Conservation (phyloP, 2,113 vertebrate genomes). For the Microtus oregoni region DNA sequence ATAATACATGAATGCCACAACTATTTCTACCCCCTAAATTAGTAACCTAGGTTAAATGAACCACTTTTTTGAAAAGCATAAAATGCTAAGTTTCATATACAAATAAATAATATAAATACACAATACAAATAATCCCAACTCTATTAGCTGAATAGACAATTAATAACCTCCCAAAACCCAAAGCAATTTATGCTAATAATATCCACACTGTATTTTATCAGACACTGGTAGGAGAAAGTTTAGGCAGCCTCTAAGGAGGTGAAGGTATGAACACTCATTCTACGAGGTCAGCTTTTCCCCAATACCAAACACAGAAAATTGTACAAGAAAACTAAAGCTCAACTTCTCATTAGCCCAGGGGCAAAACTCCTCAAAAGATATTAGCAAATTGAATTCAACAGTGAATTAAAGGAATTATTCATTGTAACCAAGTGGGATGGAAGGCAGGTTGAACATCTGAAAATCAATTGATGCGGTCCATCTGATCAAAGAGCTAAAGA, state of each 20-base stretch:
- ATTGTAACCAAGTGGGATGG: neutral
- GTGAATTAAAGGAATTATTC: neutral
- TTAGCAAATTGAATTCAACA: neutral
- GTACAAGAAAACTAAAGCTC: neutral
- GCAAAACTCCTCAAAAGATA: neutral
- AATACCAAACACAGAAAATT: neutral
- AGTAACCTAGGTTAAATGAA: neutral
- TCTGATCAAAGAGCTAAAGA: neutral
- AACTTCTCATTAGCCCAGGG: neutral
- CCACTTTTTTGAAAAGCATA: neutral
- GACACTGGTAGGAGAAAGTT: neutral
- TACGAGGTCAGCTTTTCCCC: neutral
- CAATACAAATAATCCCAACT: neutral
- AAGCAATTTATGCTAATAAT: neutral
- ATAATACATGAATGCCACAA: neutral
- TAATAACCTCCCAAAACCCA: neutral
- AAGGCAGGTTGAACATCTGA: neutral
- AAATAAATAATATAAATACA: neutral
- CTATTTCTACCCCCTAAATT: neutral
- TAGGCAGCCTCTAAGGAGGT: neutral
- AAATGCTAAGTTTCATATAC: neutral
- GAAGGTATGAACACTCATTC: neutral
- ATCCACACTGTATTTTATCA: neutral
- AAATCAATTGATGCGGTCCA: neutral
- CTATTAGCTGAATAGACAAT: neutral